Evolutionary conservation across 2,888 invertebrate species (phyloP).

Genomic region (Coremacera marginata): DNA sequence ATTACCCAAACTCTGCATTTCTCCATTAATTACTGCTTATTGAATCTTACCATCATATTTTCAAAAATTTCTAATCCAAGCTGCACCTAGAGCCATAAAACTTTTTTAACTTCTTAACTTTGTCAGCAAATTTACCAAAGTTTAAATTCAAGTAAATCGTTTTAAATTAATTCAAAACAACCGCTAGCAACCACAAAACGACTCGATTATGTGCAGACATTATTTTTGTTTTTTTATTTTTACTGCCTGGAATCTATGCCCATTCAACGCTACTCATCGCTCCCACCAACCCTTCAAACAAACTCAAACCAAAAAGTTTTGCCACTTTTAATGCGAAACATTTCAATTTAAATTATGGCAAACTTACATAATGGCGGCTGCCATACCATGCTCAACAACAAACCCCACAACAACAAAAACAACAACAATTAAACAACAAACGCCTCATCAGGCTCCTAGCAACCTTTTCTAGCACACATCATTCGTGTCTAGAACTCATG

Average conservation of each 20-base stretch:
- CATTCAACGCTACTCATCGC: not conserved
- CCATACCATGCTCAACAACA: slow-evolving; percentile 44
- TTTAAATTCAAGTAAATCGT: slow-evolving; percentile 22
- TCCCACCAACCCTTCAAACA: not conserved
- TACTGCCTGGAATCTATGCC: not conserved
- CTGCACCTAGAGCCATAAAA: not conserved
- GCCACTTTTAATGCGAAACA: slow-evolving; percentile 51
- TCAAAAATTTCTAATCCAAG: not conserved
- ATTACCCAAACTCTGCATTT: no score
- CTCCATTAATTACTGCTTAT: not conserved
- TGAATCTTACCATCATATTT: not conserved
- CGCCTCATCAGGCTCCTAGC: not conserved
- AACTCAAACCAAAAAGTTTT: slow-evolving; percentile 40
- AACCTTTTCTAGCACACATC: not conserved
- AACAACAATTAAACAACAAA: not conserved
- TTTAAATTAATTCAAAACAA: slow-evolving; percentile 17
- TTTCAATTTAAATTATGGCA: slow-evolving; percentile 59
- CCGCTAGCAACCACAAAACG: not conserved
- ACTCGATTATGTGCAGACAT: slow-evolving; percentile 16
- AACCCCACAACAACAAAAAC: slow-evolving; percentile 19
- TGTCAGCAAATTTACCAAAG: not conserved
- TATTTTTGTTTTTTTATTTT: not conserved
- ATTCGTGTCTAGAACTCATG: not conserved
- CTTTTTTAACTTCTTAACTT: not conserved
- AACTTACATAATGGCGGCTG: slow-evolving; percentile 44